Conservation (phyloP, 2,113 vertebrate genomes). For the Australoheros scitulus region DNA sequence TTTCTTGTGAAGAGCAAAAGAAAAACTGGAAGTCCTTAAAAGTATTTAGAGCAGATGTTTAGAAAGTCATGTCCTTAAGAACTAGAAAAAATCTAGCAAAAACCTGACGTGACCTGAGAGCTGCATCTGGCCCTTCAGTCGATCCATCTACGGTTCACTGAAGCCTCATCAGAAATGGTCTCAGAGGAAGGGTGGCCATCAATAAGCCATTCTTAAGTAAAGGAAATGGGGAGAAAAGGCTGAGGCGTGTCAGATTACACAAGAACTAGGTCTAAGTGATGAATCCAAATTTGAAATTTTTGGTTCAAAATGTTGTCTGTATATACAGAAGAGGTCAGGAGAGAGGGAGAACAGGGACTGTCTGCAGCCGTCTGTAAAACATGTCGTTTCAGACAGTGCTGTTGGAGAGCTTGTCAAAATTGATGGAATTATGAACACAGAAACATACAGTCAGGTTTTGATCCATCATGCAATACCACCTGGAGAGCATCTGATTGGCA, state of each 20-base stretch:
- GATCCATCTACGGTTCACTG: too few relatives aligned
- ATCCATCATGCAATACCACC: neutral
- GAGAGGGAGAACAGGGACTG: neutral
- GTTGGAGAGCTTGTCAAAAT: neutral
- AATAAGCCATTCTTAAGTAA: neutral
- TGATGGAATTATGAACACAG: neutral
- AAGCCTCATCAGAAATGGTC: neutral
- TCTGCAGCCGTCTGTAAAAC: neutral
- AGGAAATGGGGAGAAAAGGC: neutral
- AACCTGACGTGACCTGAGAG: neutral
- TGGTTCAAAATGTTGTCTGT: fast-evolving
- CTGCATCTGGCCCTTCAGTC: neutral
- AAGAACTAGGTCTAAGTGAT: neutral
- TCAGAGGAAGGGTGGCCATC: neutral
- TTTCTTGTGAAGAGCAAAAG: neutral
- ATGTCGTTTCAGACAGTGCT: neutral
- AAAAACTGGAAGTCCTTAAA: neutral
- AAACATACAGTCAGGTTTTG: neutral
- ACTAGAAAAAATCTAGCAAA: fast-evolving
- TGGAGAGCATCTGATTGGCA: neutral
- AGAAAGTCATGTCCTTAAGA: neutral
- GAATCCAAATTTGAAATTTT: neutral
- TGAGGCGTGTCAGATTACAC: fast-evolving
- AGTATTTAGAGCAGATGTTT: neutral
- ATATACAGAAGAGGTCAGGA: neutral